phyloP scores from a whole-genome alignment of 2,888 invertebrate genomes.

The Willowsia nigromaculata region DNA sequence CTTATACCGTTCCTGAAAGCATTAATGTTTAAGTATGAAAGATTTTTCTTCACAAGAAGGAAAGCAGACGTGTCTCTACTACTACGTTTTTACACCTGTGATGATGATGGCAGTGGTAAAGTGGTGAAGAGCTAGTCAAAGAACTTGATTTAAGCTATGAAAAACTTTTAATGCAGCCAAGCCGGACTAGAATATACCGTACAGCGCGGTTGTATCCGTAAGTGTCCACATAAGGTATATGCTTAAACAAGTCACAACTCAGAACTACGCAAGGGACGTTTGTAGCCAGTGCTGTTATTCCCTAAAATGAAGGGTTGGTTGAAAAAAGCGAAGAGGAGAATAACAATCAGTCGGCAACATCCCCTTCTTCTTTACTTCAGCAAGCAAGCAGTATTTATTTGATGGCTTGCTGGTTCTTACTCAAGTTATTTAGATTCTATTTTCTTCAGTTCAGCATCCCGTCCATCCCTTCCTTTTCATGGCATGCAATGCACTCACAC shows the following conservation, averaged over 20 bases:
- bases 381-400: not conserved
- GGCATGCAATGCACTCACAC: not conserved
- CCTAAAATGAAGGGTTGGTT: conserved; percentile 28
- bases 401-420: conserved; percentile 31
- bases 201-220: conserved; percentile 17
- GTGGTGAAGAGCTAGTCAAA: conserved; percentile 52
- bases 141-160: conserved; percentile 48
- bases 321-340: conserved; percentile 4
- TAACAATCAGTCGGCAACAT: conserved; percentile 26
- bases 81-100: conserved; percentile 48
- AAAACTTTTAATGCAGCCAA: conserved; percentile 7
- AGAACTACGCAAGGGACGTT: not conserved
- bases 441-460: not conserved
- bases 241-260: not conserved
- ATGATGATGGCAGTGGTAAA: not conserved
- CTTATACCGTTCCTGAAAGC: not conserved
- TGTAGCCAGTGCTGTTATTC: not conserved
- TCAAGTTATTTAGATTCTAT: not conserved
- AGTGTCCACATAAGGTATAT: not conserved
- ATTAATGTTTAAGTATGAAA: not conserved
- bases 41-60: conserved; percentile 32
- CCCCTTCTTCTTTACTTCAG: not conserved
- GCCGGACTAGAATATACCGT: conserved; percentile 14
- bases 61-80: conserved; percentile 44
- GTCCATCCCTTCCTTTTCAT: conserved; percentile 16